phyloP scores from a whole-genome alignment of 2,113 vertebrate species.

The Tachycineta bicolor region DNA sequence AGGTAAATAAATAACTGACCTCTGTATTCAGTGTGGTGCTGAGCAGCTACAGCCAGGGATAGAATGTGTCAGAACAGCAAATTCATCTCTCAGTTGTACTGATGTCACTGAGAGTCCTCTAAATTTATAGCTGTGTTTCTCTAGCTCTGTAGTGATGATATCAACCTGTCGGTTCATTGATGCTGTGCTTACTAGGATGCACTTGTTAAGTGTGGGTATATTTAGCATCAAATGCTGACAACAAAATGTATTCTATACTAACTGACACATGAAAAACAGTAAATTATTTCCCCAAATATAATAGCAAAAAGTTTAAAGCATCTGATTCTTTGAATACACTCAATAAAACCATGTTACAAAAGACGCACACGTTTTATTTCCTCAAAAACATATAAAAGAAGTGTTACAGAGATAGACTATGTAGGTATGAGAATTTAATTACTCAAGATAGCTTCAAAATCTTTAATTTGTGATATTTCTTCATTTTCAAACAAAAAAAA shows the following conservation, averaged over 20 bases:
- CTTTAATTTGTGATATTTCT: neutral
- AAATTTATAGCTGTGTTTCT: neutral
- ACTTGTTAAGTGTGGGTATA: neutral
- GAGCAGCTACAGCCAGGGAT: neutral
- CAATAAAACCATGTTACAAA: neutral
- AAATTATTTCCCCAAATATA: neutral
- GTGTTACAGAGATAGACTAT: neutral
- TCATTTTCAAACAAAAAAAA: slow-evolving; percentile 2
- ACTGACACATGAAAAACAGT: neutral
- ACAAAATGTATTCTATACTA: neutral
- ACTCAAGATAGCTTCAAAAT: neutral
- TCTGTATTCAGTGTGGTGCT: neutral
- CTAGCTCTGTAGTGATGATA: neutral
- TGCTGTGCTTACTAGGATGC: neutral
- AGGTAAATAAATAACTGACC: neutral
- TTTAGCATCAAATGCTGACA: neutral
- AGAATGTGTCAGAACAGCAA: neutral
- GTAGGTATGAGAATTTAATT: neutral
- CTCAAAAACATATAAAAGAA: neutral
- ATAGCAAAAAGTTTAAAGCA: neutral
- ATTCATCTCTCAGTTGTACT: neutral
- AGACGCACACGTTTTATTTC: neutral
- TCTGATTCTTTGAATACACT: neutral
- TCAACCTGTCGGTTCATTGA: neutral
- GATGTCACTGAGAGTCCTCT: neutral